Conservation (phyloP, 1,140 invertebrate species). For the Eupeodes corollae region DNA sequence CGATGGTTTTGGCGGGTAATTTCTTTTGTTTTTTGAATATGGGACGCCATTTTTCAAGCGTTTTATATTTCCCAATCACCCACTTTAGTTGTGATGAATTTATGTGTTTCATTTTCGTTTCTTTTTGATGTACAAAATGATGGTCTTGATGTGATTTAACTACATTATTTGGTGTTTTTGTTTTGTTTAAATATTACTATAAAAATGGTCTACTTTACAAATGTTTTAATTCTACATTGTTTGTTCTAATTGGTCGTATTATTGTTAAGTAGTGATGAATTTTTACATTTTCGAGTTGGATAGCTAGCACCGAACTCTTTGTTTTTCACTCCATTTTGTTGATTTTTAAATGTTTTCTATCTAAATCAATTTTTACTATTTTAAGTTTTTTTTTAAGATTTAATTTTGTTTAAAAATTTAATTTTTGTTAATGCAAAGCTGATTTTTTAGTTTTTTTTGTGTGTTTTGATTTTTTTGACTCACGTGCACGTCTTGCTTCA, state of each 20-base stretch:
- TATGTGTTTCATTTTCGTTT: too few relatives aligned
- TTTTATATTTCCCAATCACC: not conserved
- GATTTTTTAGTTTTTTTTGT: conserved; percentile 41
- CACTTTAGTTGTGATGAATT: too few relatives aligned
- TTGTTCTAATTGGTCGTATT: too few relatives aligned
- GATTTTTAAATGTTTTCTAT: conserved; percentile 10
- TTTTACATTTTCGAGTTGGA: too few relatives aligned
- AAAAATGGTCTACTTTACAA: too few relatives aligned
- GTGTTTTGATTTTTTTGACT: conserved; percentile 58
- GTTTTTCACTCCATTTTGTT: conserved; percentile 1
- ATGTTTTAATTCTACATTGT: not conserved
- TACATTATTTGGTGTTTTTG: too few relatives aligned
- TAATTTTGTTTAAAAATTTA: conserved; percentile 42
- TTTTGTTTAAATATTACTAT: too few relatives aligned
- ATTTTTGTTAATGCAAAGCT: conserved; percentile 30
- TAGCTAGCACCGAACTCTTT: conserved; percentile 22
- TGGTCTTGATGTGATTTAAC: too few relatives aligned
- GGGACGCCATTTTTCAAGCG: conserved; percentile 9
- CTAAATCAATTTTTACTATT: conserved; percentile 29
- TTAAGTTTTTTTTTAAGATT: too few relatives aligned
- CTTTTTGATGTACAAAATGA: too few relatives aligned
- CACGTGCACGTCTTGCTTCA: conserved; percentile 61
- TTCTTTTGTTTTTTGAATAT: not conserved
- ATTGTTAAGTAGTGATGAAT: too few relatives aligned
- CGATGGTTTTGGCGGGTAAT: not conserved